phyloP scores from a whole-genome alignment of 1,140 invertebrate genomes.

The Drosophila funebris region DNA sequence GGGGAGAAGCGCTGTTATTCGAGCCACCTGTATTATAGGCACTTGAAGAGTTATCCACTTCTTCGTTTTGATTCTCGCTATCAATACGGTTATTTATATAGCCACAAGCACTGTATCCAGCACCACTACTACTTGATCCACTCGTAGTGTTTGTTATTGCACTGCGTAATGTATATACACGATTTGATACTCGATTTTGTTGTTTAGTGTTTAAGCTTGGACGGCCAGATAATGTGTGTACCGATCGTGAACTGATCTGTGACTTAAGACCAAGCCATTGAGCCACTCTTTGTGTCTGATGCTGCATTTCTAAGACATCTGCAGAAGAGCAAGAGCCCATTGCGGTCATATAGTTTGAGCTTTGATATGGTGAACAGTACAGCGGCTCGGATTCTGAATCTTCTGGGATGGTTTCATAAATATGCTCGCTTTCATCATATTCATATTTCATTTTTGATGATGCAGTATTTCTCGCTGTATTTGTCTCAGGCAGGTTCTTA shows the following conservation, averaged over 20 bases:
- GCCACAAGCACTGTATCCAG: conserved; percentile 27
- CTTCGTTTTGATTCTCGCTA: conserved; percentile 75
- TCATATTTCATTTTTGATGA: conserved; percentile 35
- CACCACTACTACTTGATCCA: conserved; percentile 65
- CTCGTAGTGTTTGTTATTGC: conserved; percentile 59
- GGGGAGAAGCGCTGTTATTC: conserved; percentile 88
- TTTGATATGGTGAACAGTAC: conserved; percentile 88
- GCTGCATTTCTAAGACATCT: conserved; percentile 63
- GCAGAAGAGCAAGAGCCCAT: conserved; percentile 59
- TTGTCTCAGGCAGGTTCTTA: not conserved
- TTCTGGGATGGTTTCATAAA: conserved; percentile 89
- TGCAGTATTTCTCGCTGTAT: not conserved
- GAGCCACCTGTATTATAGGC: conserved; percentile 92
- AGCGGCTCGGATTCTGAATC: conserved; percentile 87
- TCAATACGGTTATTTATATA: conserved; percentile 27
- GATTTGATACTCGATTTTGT: conserved; percentile 36
- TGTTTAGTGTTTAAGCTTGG: conserved; percentile 17
- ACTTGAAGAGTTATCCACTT: conserved; percentile 88
- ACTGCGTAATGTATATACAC: conserved; percentile 60
- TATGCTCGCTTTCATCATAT: conserved; percentile 85
- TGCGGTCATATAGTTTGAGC: conserved; percentile 73
- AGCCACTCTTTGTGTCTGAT: conserved; percentile 73
- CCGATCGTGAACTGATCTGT: conserved; percentile 18
- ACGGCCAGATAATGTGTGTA: conserved; percentile 34
- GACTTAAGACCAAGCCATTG: conserved; percentile 74